Evolutionary conservation across 2,113 vertebrate species (phyloP).

Genomic region (Alethe castanea): DNA sequence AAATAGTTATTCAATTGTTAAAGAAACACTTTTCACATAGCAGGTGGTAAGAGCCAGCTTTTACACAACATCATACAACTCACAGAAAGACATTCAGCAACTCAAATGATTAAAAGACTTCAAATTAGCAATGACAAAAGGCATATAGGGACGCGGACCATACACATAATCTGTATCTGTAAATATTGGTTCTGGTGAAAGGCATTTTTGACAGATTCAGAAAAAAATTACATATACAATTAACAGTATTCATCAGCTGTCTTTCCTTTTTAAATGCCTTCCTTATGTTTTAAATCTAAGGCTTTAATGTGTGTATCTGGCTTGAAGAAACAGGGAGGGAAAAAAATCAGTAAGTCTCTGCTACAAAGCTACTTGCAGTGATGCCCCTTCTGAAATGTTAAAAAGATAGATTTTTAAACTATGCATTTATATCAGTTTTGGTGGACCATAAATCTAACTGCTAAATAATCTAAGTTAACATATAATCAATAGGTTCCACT

Average conservation of each 20-base stretch:
- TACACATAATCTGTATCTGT: neutral
- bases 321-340: neutral
- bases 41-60: accelerated
- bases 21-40: neutral
- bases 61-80: neutral
- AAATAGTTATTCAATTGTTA: neutral
- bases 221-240: neutral
- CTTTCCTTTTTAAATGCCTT: neutral
- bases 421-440: neutral
- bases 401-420: neutral
- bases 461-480: neutral
- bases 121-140: neutral
- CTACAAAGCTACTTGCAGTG: neutral
- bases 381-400: neutral
- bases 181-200: neutral
- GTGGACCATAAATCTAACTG: neutral
- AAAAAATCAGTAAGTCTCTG: neutral
- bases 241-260: neutral
- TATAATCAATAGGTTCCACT: neutral
- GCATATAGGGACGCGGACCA: neutral
- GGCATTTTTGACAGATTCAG: neutral
- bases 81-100: neutral
- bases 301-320: neutral
- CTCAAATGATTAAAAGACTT: neutral
- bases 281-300: neutral